phyloP scores from a whole-genome alignment of 2,888 invertebrate genomes.

The Trissolcus japonicus region DNA sequence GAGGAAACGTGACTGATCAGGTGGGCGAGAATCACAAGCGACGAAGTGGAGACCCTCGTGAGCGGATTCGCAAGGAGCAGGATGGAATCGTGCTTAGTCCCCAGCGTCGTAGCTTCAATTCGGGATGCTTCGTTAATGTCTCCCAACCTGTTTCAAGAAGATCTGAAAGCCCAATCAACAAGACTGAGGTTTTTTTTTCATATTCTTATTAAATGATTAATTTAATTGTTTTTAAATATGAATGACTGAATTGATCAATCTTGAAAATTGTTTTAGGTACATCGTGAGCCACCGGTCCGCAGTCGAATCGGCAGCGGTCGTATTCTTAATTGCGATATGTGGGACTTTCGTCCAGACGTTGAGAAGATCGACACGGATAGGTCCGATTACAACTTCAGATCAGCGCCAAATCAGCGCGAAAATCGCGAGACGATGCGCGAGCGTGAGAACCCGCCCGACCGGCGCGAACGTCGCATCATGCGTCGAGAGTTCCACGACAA shows the following conservation, averaged over 20 bases:
- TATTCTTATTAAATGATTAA: too few relatives aligned
- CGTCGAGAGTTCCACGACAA: conserved; percentile 77
- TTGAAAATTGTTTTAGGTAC: conserved; percentile 63
- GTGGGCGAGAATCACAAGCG: conserved; percentile 72
- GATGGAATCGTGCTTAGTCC: conserved; percentile 91
- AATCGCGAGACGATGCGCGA: conserved; percentile 69
- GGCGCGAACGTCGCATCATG: conserved; percentile 77
- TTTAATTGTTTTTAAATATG: too few relatives aligned
- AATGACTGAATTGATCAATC: too few relatives aligned
- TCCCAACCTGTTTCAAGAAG: conserved; percentile 68
- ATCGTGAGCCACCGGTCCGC: conserved; percentile 76
- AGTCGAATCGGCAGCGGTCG: conserved; percentile 90
- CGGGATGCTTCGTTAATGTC: conserved; percentile 86
- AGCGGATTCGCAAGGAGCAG: conserved; percentile 88
- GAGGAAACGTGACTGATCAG: conserved; percentile 72
- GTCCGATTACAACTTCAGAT: conserved; percentile 71
- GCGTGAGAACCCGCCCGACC: conserved; percentile 72
- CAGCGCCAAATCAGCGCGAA: conserved; percentile 66
- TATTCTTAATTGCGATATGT: conserved; percentile 83
- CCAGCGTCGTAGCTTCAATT: conserved; percentile 90
- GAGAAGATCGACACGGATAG: conserved; percentile 72
- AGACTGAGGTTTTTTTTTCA: conserved; percentile 67
- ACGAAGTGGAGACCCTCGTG: conserved; percentile 83
- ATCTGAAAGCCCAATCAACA: conserved; percentile 75
- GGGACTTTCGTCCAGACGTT: conserved; percentile 77